Base-by-base conservation (phyloP, 2,113 vertebrate species). In the Callocephalon fimbriatum region DNA sequence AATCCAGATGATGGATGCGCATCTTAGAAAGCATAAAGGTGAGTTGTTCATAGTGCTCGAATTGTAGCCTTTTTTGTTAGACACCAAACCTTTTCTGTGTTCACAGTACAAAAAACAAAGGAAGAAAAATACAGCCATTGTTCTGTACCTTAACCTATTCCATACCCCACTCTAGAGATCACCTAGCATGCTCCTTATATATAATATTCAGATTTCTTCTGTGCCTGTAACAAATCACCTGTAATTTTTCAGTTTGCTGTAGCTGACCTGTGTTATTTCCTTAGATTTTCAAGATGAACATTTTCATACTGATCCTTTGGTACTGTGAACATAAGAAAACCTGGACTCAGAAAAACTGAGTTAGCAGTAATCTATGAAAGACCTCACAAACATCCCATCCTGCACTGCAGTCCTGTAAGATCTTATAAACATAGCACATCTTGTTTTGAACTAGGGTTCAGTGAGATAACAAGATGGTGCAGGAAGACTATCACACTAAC, bases 11-110 rank as follows among this genome's bases (percentile, higher is more conserved):
- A 50, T 98, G 78, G 96, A 96, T 44, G 82, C 53, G 58, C 88
- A 97, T 15, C 88, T 98, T 79, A 97, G 95, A 76, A 84, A 81
- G 35, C 84, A 96, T 75, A 65, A 96, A 2, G 89, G 98, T 98
- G 86, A 98, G 95, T 96, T 53, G n/a, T 5, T 74, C 77, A 25
- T 38, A 56, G 15, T 48, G 21, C 11, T 72, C 31, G 17, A 44
- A 65, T 18, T 79, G 18, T 77, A 79, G 25, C 31, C 8, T 50
- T 61, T 81, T 67, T 78, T 72, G 44, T 82, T 72, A 67, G 42
- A 53, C 62, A 26, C 4, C 42, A 75, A 86, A 51, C 26, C 48
- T 38, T 78, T 75, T 16, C 42, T 29, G 0, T 75, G 32, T 82
- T 82, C 44, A 47, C 4, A 4, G 38, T 44, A 82, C 38, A 54